phyloP scores from a whole-genome alignment of 2,888 invertebrate genomes.

The Ochlodes sylvanus region DNA sequence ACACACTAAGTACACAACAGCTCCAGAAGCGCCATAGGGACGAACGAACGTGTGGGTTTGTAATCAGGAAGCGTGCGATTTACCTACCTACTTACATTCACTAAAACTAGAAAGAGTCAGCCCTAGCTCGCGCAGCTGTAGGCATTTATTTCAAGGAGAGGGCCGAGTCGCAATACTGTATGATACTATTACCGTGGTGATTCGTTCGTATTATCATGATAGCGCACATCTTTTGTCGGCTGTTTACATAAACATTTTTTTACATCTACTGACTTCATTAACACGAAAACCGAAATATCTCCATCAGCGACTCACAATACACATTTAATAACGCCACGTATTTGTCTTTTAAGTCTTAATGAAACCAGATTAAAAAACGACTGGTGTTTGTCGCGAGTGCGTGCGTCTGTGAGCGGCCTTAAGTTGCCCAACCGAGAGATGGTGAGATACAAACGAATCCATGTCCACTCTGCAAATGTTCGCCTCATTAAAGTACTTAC shows the following conservation, averaged over 20 bases:
- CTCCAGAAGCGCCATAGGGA: too few relatives aligned
- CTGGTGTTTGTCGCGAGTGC: not conserved
- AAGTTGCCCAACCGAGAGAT: constrained; percentile 15
- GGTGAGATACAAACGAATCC: constrained; percentile 26
- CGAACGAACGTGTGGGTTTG: too few relatives aligned
- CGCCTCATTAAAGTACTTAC: constrained; percentile 41
- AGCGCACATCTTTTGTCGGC: too few relatives aligned
- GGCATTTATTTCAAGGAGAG: too few relatives aligned
- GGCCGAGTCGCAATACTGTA: too few relatives aligned
- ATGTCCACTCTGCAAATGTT: constrained; percentile 33
- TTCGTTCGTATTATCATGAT: too few relatives aligned
- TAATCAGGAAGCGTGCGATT: too few relatives aligned
- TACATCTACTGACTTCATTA: not conserved
- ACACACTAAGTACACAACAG: too few relatives aligned
- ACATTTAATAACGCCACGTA: not conserved
- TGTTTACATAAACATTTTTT: not conserved
- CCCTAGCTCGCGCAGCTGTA: too few relatives aligned
- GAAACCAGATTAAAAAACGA: constrained; percentile 1
- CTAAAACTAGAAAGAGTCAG: too few relatives aligned
- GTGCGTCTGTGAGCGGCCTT: constrained; percentile 19
- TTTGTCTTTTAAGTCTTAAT: constrained; percentile 12
- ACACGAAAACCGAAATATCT: not conserved
- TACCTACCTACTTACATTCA: too few relatives aligned
- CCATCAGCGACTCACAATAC: not conserved
- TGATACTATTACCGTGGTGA: too few relatives aligned